phyloP scores from a whole-genome alignment of 2,797 vertebrate genomes.

The Saxicola maurus region DNA sequence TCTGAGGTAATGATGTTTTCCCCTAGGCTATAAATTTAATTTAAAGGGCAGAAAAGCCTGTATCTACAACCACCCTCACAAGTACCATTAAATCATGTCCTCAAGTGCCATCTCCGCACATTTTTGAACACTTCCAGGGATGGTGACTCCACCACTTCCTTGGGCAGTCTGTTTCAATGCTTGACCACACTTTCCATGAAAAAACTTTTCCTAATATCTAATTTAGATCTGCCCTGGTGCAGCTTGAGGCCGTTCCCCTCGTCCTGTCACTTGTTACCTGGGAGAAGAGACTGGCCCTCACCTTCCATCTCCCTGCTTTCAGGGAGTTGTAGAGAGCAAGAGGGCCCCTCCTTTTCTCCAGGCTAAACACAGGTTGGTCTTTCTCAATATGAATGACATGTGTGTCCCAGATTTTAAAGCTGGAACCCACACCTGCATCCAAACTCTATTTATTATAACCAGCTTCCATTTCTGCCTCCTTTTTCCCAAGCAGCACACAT shows the following conservation, averaged over 20 bases:
- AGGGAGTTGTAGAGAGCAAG: neutral
- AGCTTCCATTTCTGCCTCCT: neutral
- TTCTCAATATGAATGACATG: fast-evolving
- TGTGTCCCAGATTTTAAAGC: neutral
- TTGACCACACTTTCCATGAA: neutral
- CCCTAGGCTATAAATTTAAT: neutral
- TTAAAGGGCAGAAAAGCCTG: neutral
- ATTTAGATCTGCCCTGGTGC: neutral
- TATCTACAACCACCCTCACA: neutral
- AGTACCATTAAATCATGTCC: neutral
- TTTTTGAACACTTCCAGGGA: neutral
- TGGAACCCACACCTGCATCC: neutral
- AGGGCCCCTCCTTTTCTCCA: neutral
- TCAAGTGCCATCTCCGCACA: neutral
- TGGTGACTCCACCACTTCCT: neutral
- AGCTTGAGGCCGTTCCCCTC: neutral
- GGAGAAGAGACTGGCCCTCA: neutral
- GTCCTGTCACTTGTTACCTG: neutral
- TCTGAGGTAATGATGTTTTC: neutral
- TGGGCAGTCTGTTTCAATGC: neutral
- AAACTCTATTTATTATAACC: neutral
- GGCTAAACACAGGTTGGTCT: neutral
- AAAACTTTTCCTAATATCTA: neutral
- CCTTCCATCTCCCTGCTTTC: neutral
- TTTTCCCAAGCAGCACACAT: neutral